A percentile compares a stretch with the other conserved stretches of the same genome.
These are phyloP conservation scores for Mustela lutreola DNA, from an alignment of 2,113 vertebrate genomes.

Conservation along the genomic window DNA sequence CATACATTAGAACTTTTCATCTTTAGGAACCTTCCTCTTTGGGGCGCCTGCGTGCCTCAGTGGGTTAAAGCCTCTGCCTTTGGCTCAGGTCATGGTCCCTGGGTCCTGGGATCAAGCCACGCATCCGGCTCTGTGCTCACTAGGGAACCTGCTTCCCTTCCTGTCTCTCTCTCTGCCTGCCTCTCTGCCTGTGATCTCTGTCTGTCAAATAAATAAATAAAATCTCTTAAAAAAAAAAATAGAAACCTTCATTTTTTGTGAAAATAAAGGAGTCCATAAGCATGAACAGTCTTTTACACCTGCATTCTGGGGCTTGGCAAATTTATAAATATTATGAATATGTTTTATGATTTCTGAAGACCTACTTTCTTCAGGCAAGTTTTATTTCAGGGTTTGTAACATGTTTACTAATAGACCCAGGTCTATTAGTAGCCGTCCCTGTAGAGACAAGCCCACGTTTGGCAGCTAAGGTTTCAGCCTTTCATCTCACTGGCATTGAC, in stretches of 20 bases:
- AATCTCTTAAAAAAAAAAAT: no score
- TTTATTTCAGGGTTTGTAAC: not conserved
- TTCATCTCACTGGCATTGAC: not conserved
- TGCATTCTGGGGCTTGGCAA: not conserved
- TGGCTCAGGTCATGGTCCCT: no score
- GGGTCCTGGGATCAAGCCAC: no score
- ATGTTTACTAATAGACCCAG: not conserved
- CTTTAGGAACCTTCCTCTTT: not conserved
- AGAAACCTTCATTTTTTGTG: not conserved
- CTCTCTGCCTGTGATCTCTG: no score
- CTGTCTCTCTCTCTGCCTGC: no score
- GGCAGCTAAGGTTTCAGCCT: not conserved
- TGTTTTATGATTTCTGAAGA: not conserved
- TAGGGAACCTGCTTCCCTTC: no score
- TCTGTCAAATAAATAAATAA: no score
- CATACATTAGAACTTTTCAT: not conserved
- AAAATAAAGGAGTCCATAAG: not conserved
- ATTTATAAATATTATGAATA: not conserved
- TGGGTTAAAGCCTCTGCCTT: no score
- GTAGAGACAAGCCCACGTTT: not conserved
- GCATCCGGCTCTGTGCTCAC: no score
- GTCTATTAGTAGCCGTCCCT: not conserved
- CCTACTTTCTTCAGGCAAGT: not conserved
- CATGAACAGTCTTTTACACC: not conserved
- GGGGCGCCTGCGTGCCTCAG: no score